Evolutionary conservation across 2,113 vertebrate species (phyloP), one percentile per base, ranked within the genome.

Genomic region (Herpetotheres cachinnans): DNA sequence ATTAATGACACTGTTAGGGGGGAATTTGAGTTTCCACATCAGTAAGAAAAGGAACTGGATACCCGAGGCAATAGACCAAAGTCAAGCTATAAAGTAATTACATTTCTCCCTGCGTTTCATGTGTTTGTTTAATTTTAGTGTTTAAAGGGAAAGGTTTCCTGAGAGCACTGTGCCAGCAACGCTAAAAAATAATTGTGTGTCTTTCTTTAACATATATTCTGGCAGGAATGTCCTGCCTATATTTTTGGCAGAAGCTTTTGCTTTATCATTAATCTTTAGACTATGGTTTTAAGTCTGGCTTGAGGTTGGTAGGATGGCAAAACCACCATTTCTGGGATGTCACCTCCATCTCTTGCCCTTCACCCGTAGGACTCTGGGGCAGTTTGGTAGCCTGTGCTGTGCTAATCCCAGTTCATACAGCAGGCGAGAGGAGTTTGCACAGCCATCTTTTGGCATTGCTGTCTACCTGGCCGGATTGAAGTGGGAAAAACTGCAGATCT

Each of bases 11-110:
- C 87, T 73, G 89, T 94, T 59, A 94, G 72, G 90, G 84, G 90
- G 85, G 93, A 94, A 91, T 96, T 71, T 90, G 83, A 93, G 72
- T 96, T 97, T 96, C 96, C 93, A 97, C 92, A 95, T 97, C 95
- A 96, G 74, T 96, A 84, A 95, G 96, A 94, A 96, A 96, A 56
- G 92, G 91, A 96, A 96, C 91, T 91, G 90, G 81, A 97, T 94
- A 97, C 81, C 81, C 59, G 13, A 95, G 96, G 96, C 97, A 97
- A 76, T 44, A 95, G 88, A 97, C 95, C 96, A 96, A 97, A 96
- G 94, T 97, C 91, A 97, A 97, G 91, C 93, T 93, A 92, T 97
- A 95, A 97, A 97, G 92, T 95, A 95, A 97, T 96, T 96, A 97
- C 44, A 82, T 92, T 97, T 97, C 95, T 97, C 91, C 50, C 86